Evolutionary conservation across 2,113 vertebrate genomes (phyloP), one percentile per base, ranked within the genome.

Genomic region (Atrichornis clamosus): DNA sequence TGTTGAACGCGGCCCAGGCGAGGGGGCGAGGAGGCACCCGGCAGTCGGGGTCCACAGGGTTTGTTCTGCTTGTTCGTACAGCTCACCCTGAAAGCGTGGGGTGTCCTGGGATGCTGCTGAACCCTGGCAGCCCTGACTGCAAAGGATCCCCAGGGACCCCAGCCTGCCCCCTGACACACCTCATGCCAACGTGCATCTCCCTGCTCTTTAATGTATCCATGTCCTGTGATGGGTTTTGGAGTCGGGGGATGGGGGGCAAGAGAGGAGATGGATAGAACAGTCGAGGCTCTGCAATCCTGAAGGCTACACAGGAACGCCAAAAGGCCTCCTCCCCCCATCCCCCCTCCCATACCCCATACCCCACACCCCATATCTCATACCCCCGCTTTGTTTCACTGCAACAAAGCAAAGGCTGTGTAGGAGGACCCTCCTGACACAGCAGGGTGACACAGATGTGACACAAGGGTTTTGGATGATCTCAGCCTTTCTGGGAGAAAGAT

Each of bases 141-240:
- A 69, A 55, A 69, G 53, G 11, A 64, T 41, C 28, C 56, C 30
- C 44, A 10, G 32, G 26, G 24, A 65, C 30, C 21, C 37, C 28
- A 1, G 3, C 64, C 50, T 42, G 39, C 9, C 10, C 23, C 37
- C 69, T 2, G 11, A 6, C 35, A 63, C 75, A 11, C 8, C 18
- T 52, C 30, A 5, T 19, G 53, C 14, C 50, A 5, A 16, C 3
- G 41, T 32, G 47, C 20, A 28, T 32, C 68, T 59, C 21, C 8
- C 44, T 18, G 32, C 15, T 42, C 7, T 63, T 69, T 50, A 50
- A 33, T 0, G 2, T 15, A 8, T 19, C 19, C 1, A 0, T n/a
- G 69, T 65, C 28, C 44, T 6, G 2, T 6, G 15, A 16, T 30
- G 74, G 24, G 62, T 19, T 93, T 60, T 75, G 56, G 42, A 46